Evolutionary conservation across 1,140 invertebrate genomes (phyloP), one percentile per base, ranked within the genome.

Genomic region (Calliphora vicina): DNA sequence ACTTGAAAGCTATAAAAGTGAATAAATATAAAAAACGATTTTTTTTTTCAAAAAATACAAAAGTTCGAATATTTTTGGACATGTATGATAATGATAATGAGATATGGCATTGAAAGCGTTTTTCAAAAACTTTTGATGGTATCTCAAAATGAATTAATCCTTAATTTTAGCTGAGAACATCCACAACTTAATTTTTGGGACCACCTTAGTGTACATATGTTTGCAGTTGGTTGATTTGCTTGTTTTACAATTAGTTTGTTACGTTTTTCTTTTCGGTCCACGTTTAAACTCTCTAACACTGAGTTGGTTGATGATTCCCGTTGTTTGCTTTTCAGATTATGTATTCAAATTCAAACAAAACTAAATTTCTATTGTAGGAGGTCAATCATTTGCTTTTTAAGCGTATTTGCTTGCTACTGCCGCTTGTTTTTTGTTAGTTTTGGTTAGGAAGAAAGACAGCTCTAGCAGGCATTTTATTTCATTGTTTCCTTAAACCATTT

Each of bases 311-410:
- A 35, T 35, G 35, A 35, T 35, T 35, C 35, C 67, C n/a, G 3
- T 72, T 72, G 23, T 72, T 72, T 72, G 67, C 67, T 27, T 23
- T 29, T 74, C 35, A 25, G 29, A 20, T 78, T 43, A 78, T 43
- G 17, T 23, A 78, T 78, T n/a, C 12, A 35, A 35, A 35, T 35
- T 8, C 35, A 35, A 35, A 35, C 35, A 35, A 35, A 43, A 17
- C 73, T 0, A 35, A 35, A 25, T 43, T 78, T 78, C 35, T 45
- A 23, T 78, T 78, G 74, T 78, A 78, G 74, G 74, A 78, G 74
- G 35, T 78, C 35, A 78, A 45, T 20, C 74, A 78, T 43, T 78
- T 78, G 74, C 8, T 35, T 74, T 72, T 71, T 25, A 26, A 23
- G 25, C 23, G n/a, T 71, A n/a, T 71, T 71, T 25, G n/a, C 23